A percentile compares a stretch with the other conserved stretches of the same genome.
Conservation (phyloP, 1,140 invertebrate species). For the Philotrypesis tridentata region DNA sequence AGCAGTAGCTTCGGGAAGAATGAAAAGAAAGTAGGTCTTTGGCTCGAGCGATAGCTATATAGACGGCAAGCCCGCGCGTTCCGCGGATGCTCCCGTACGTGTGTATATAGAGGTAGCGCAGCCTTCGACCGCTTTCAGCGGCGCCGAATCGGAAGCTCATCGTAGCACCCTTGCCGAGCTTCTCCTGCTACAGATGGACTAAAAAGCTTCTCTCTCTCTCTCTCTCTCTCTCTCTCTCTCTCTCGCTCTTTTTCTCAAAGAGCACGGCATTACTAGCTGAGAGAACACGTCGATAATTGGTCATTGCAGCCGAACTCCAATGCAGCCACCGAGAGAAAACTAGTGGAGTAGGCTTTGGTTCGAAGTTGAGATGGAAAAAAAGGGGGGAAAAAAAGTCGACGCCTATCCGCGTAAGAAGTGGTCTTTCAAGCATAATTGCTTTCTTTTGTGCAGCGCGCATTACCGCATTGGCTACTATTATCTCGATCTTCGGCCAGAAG, state of each 20-base stretch:
- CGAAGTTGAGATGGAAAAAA: background rate
- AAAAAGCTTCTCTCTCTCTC: background rate
- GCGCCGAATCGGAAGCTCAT: constrained; percentile 10
- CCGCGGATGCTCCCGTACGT: background rate
- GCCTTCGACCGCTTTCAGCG: background rate
- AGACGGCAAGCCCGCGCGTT: background rate
- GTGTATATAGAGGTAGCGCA: background rate
- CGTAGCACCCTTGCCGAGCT: background rate
- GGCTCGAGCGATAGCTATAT: constrained; percentile 1
- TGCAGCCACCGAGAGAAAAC: background rate
- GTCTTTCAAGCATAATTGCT: constrained; percentile 56
- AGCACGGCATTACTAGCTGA: background rate
- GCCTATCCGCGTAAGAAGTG: background rate
- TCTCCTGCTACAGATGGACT: background rate
- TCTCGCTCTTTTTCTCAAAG: background rate
- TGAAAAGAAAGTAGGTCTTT: constrained; percentile 6
- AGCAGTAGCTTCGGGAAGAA: constrained; percentile 2
- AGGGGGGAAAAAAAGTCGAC: background rate
- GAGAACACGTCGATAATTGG: constrained; percentile 32
- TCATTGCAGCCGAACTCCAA: background rate
- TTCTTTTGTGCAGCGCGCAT: constrained; percentile 47
- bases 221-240: background rate
- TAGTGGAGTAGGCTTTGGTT: background rate
- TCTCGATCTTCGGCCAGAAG: background rate
- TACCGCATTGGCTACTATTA: constrained; percentile 12